Conservation (phyloP, 2,888 invertebrate species). For the Eristalis arbustorum region DNA sequence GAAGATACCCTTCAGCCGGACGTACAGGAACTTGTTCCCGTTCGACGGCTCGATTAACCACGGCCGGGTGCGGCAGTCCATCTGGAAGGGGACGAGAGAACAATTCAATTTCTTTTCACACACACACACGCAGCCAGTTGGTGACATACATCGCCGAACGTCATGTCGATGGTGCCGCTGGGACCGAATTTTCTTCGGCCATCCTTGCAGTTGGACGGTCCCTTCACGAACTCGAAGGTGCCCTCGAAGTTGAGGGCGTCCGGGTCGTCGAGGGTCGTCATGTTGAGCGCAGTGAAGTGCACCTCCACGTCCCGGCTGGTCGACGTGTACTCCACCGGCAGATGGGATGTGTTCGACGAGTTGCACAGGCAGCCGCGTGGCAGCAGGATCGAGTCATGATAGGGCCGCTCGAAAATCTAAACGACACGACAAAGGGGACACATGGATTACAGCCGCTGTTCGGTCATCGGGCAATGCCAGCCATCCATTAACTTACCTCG, state of each 20-base stretch:
- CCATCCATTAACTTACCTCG: conserved; percentile 77
- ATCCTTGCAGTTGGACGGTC: conserved; percentile 86
- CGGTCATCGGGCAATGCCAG: background rate
- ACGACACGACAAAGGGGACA: background rate
- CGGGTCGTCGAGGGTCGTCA: conserved; percentile 93
- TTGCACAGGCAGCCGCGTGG: conserved; percentile 91
- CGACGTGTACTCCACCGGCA: conserved; percentile 89
- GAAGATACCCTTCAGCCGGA: conserved; percentile 87
- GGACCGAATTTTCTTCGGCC: conserved; percentile 87
- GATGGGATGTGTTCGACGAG: conserved; percentile 80
- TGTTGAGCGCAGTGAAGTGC: conserved; percentile 89
- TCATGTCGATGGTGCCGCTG: conserved; percentile 88
- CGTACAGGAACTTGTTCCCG: conserved; percentile 87
- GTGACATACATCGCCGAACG: conserved; percentile 79
- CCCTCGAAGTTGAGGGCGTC: conserved; percentile 92
- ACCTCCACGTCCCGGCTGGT: conserved; percentile 89
- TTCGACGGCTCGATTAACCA: conserved; percentile 90
- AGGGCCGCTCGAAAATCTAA: conserved; percentile 87
- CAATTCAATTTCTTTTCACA: background rate
- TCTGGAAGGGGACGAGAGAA: conserved; percentile 80
- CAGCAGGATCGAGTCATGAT: conserved; percentile 86
- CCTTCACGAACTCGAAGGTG: conserved; percentile 89
- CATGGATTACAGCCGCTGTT: background rate
- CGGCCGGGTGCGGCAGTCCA: conserved; percentile 89
- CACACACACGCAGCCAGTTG: background rate